A percentile compares a stretch with the other conserved stretches of the same genome.
Conservation (phyloP, 2,888 invertebrate genomes). For the Meiosimyza decipiens region DNA sequence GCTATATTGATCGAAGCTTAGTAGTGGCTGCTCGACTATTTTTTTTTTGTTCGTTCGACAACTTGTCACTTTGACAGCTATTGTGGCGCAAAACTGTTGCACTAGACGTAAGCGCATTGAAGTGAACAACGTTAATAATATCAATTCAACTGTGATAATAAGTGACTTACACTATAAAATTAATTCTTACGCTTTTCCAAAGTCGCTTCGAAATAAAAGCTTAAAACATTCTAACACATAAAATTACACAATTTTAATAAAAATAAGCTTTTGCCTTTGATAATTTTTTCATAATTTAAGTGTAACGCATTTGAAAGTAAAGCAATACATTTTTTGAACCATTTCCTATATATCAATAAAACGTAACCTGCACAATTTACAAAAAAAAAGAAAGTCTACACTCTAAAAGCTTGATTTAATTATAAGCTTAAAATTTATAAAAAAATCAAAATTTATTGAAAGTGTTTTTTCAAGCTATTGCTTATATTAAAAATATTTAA, state of each 20-base stretch:
- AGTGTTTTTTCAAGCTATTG: no score
- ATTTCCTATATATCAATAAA: neutral
- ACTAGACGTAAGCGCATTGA: neutral
- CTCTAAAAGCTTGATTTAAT: neutral
- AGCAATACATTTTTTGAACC: neutral
- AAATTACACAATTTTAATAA: neutral
- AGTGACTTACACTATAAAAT: constrained; percentile 19
- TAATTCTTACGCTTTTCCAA: neutral
- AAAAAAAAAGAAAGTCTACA: neutral
- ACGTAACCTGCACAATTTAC: neutral
- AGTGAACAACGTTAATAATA: neutral
- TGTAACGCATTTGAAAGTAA: neutral
- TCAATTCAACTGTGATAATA: constrained; percentile 29
- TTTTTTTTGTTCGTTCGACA: constrained; percentile 1
- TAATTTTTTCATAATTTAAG: no score
- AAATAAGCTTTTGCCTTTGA: neutral
- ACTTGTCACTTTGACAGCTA: neutral
- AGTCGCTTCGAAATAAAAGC: neutral
- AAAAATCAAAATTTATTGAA: no score
- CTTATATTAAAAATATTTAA: no score
- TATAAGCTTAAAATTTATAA: neutral
- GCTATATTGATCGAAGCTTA: constrained; percentile 45
- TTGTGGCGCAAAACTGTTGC: neutral
- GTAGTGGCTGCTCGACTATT: constrained; percentile 37
- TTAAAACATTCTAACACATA: neutral